These are phyloP conservation scores for Brachyhypopomus occidentalis DNA, from an alignment of 2,113 vertebrate species.

Conservation along the genomic window DNA sequence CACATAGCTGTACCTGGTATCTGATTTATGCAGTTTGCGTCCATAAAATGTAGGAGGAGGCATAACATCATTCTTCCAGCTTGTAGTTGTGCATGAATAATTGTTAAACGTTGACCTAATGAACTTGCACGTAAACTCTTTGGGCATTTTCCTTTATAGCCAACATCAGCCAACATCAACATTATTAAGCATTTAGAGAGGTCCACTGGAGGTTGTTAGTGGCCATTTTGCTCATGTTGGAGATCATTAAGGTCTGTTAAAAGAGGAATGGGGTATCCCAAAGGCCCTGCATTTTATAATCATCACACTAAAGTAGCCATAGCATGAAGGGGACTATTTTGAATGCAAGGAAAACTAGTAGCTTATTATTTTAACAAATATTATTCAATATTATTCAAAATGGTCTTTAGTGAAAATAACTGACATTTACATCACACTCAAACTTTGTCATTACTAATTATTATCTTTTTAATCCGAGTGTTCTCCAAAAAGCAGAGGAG, in stretches of 20 bases:
- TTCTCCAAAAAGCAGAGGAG: neutral
- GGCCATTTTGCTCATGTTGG: conserved; percentile 39
- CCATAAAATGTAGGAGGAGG: neutral
- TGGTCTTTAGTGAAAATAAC: neutral
- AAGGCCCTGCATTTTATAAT: neutral
- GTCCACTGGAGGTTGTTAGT: conserved; percentile 13
- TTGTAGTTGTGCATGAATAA: conserved; percentile 36
- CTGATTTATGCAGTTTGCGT: neutral
- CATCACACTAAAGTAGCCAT: neutral
- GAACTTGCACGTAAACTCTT: conserved; percentile 22
- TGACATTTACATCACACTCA: neutral
- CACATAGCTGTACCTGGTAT: neutral
- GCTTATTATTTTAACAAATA: neutral
- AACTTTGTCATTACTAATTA: neutral
- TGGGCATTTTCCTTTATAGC: neutral
- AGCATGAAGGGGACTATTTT: neutral
- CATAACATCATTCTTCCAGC: conserved; percentile 10
- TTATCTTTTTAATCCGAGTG: neutral
- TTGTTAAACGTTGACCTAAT: conserved; percentile 24
- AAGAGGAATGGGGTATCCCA: neutral
- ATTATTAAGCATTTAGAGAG: conserved; percentile 9
- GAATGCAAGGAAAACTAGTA: neutral
- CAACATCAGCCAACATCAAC: conserved; percentile 15
- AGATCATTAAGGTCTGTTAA: conserved; percentile 36
- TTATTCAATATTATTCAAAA: no score